Percentiles rank a stretch among this genome's conserved stretches.
phyloP scores from a whole-genome alignment of 2,888 invertebrate genomes.

The Campoletis raptor region DNA sequence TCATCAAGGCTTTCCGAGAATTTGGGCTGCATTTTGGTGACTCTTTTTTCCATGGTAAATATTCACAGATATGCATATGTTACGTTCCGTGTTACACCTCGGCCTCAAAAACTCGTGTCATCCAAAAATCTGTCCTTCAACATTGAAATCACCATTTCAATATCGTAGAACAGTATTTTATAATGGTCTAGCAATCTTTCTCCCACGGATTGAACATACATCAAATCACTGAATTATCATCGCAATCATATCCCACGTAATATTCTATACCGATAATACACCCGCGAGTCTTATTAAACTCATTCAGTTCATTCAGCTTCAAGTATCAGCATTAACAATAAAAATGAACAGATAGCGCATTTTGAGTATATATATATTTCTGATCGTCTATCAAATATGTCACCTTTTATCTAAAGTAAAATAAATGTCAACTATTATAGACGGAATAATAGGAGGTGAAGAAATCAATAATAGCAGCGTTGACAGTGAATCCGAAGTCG shows the following conservation, averaged over 20 bases:
- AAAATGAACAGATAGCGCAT: background rate
- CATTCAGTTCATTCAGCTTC: background rate
- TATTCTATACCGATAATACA: background rate
- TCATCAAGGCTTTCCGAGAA: background rate
- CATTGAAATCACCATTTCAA: too few relatives aligned
- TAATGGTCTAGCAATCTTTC: too few relatives aligned
- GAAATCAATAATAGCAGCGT: too few relatives aligned
- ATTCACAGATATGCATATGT: background rate
- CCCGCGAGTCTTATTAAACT: background rate
- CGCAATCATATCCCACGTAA: too few relatives aligned
- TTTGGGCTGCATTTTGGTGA: conserved; percentile 5
- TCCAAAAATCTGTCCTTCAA: too few relatives aligned
- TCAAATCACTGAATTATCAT: too few relatives aligned
- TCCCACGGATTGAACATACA: too few relatives aligned
- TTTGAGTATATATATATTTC: too few relatives aligned
- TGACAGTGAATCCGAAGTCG: background rate
- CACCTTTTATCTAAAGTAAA: background rate
- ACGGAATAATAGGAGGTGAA: background rate
- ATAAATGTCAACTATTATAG: background rate
- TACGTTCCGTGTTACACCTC: too few relatives aligned
- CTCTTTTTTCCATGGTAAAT: conserved; percentile 1
- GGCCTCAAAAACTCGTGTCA: too few relatives aligned
- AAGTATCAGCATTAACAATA: background rate
- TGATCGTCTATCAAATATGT: background rate
- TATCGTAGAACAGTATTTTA: too few relatives aligned